Evolutionary conservation across 2,113 vertebrate species (phyloP).

Genomic region (Scortum barcoo): DNA sequence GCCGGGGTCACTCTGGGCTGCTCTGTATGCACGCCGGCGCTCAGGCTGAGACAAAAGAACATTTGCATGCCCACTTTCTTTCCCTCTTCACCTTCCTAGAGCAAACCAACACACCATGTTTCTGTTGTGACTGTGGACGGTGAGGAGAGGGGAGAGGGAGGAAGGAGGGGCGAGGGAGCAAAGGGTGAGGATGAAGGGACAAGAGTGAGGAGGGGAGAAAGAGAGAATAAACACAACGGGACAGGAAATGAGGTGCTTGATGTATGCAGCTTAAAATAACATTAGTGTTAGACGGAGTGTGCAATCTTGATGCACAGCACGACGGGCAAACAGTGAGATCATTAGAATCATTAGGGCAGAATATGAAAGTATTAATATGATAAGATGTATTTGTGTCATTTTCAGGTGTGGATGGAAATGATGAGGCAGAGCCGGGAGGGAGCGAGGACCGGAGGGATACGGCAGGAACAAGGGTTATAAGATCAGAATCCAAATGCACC

Average conservation of each 20-base stretch:
- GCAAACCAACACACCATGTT: conserved; percentile 12
- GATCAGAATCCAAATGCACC: conserved; percentile 64
- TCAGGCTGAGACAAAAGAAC: background rate
- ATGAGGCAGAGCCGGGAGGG: background rate
- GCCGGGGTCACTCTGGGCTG: conserved; percentile 34
- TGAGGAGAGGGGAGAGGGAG: background rate
- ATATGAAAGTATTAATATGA: conserved; percentile 5
- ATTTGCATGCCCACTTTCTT: conserved; percentile 30
- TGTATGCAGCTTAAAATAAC: conserved; percentile 49
- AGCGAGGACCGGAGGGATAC: background rate
- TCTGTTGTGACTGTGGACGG: conserved; percentile 36
- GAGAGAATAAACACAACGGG: conserved; percentile 14
- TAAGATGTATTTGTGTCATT: conserved; percentile 9
- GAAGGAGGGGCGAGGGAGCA: conserved; percentile 22
- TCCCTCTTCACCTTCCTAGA: conserved; percentile 7
- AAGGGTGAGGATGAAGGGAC: conserved; percentile 22
- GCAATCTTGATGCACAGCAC: background rate
- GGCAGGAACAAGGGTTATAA: conserved; percentile 39
- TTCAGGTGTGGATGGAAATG: conserved; percentile 28
- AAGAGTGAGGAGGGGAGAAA: background rate
- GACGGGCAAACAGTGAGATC: conserved; percentile 3
- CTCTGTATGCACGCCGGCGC: conserved; percentile 38
- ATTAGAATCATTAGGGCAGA: background rate
- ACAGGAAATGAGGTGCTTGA: conserved; percentile 18
- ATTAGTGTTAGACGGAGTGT: background rate